Evolutionary conservation across 2,888 invertebrate genomes (phyloP).

Genomic region (Koerneria pararmatus): DNA sequence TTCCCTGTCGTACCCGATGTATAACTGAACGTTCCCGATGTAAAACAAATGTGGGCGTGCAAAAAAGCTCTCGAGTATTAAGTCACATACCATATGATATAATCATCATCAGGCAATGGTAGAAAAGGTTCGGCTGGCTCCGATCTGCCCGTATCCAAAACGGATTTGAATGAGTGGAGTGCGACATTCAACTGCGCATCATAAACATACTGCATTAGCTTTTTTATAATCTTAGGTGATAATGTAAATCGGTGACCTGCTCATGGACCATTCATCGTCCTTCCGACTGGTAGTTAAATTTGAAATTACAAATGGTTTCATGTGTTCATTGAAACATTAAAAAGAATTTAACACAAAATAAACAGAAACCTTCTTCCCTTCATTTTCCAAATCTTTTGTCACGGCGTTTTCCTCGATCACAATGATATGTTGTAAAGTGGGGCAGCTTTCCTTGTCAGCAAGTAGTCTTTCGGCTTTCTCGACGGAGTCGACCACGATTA

Average conservation of each 20-base stretch:
- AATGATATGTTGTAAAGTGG: slow-evolving; percentile 45
- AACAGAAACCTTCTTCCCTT: slow-evolving; percentile 19
- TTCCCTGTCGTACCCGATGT: slow-evolving; percentile 76
- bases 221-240: too few species aligned
- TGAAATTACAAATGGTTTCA: too few species aligned
- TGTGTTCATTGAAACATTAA: too few species aligned
- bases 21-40: slow-evolving; percentile 45
- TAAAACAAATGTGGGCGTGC: not conserved
- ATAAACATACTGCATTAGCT: too few species aligned
- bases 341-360: too few species aligned
- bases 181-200: slow-evolving; percentile 29
- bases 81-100: slow-evolving; percentile 55
- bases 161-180: slow-evolving; percentile 40
- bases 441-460: slow-evolving; percentile 29
- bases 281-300: too few species aligned
- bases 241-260: too few species aligned
- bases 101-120: slow-evolving; percentile 59
- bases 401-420: slow-evolving; percentile 39
- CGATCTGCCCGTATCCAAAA: slow-evolving; percentile 29
- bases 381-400: slow-evolving; percentile 21
- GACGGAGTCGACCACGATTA: slow-evolving; percentile 47
- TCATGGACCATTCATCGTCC: too few species aligned
- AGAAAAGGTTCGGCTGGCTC: slow-evolving; percentile 28
- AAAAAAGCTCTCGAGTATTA: not conserved
- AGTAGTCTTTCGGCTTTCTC: slow-evolving; percentile 39